Percentiles rank a stretch among this genome's conserved stretches.
phyloP scores from a whole-genome alignment of 1,140 invertebrate genomes.

The Dryas iulia region DNA sequence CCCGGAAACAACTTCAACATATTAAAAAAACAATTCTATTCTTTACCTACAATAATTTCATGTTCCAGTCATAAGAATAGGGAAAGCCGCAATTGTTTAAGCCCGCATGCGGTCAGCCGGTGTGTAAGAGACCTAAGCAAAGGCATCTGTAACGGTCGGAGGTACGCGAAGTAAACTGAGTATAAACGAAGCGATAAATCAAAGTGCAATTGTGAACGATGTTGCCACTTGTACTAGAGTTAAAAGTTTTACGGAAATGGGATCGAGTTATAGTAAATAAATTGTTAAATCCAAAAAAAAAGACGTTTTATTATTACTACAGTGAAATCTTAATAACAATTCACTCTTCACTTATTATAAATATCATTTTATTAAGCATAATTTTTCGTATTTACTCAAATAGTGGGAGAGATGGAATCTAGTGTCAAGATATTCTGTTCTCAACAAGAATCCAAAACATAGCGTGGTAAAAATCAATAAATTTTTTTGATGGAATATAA shows the following conservation, averaged over 20 bases:
- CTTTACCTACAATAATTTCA: not conserved
- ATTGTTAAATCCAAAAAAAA: too few species aligned
- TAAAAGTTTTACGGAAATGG: not conserved
- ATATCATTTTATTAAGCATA: too few species aligned
- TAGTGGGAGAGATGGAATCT: too few species aligned
- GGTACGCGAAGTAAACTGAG: constrained; percentile 53
- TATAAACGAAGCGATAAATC: constrained; percentile 72
- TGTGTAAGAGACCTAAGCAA: constrained; percentile 21
- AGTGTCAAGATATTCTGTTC: too few species aligned
- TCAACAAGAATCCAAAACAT: too few species aligned
- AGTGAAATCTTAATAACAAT: too few species aligned
- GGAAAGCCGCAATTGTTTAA: not conserved
- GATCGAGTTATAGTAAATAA: too few species aligned
- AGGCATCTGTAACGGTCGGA: constrained; percentile 29
- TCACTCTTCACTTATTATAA: too few species aligned
- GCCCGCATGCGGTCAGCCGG: constrained; percentile 24
- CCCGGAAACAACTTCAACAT: not conserved
- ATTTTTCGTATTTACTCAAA: too few species aligned
- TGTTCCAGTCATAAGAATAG: not conserved
- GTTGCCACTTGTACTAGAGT: constrained; percentile 48
- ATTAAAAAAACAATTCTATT: not conserved
- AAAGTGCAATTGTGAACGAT: constrained; percentile 53
- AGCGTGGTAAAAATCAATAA: too few species aligned
- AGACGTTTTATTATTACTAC: too few species aligned
- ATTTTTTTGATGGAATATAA: too few species aligned